These are phyloP conservation scores for Hippopotamus amphibius DNA, from an alignment of 2,113 vertebrate species.

Conservation along the genomic window DNA sequence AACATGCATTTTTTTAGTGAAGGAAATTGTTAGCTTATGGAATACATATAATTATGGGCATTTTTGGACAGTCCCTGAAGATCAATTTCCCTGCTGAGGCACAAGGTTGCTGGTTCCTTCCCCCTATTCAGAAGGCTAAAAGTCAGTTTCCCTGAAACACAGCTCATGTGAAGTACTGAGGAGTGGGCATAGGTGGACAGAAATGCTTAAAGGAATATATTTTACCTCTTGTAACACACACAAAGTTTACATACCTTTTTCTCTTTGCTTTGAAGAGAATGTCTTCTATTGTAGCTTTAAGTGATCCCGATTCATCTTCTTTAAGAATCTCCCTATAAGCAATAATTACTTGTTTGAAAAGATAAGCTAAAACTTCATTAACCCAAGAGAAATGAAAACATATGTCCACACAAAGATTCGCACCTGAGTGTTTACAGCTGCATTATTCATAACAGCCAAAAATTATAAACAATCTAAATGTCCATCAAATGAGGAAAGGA, in stretches of 20 bases:
- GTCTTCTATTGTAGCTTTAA: slow-evolving; percentile 97
- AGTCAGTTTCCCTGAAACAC: not conserved
- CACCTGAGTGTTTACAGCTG: not conserved
- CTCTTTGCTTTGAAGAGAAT: slow-evolving; percentile 97
- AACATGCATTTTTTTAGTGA: not conserved
- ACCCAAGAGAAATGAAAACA: slow-evolving; percentile 20
- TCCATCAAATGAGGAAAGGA: not conserved
- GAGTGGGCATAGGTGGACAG: not conserved
- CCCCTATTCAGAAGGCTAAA: not conserved
- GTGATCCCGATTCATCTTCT: slow-evolving; percentile 97
- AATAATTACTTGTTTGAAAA: slow-evolving; percentile 63
- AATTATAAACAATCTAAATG: slow-evolving; percentile 1
- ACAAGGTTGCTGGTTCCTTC: not conserved
- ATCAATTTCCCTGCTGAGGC: not conserved
- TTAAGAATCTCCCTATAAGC: slow-evolving; percentile 95
- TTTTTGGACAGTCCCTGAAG: not conserved
- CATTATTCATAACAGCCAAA: not conserved
- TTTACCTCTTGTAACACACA: not conserved
- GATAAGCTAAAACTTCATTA: slow-evolving; percentile 33
- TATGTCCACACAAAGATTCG: not conserved
- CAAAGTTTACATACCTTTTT: slow-evolving; percentile 89
- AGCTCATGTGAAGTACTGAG: not conserved
- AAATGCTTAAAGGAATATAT: not conserved
- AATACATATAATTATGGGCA: not conserved
- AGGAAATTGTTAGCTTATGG: slow-evolving; percentile 36